Evolutionary conservation across 1,140 invertebrate genomes (phyloP), one percentile per base, ranked within the genome.

Genomic region (Harlomillsia oculata): DNA sequence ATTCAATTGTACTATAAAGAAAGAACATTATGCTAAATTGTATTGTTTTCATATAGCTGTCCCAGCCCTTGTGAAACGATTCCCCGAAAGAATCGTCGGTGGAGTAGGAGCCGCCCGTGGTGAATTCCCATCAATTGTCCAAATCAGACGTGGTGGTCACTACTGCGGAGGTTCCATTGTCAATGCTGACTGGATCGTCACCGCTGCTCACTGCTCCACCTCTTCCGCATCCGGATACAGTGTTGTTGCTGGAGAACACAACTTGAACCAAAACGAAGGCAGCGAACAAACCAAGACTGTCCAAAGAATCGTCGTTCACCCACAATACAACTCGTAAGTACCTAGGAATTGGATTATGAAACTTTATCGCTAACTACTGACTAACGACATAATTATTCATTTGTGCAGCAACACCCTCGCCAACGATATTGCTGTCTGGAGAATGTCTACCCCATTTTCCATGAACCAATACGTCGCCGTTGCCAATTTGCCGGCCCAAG

Each of bases 341-440:
- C 20, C 20, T 2, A 36, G 2, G 20, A 0, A 18, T 49, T 49
- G 18, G 5, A 49, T 5, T 23, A 14, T 9, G n/a, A 34, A 20
- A 5, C 18, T 2, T 1, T 3, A 49, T 13, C 23, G 2, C 28
- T 30, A 53, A 53, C 26, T 13, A 2, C 5, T n/a, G 0, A 5
- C 14, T 4, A n/a, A n/a, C n/a, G n/a, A n/a, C n/a, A n/a, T n/a
- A n/a, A n/a, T n/a, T n/a, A n/a, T 3, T 43, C 2, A 5, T 11
- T 41, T 45, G 44, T 18, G 18, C 23, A 54, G 28, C 30, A 65
- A 69, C 36, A 75, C 72, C 5, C 72, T 76, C 3, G 70, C 72
- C 44, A 74, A 74, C 56, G 76, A 77, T 59, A 70, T 77, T 44
- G 76, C 76, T 14, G 59, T 77, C 16, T 60, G 76, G 9, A 70